These are phyloP conservation scores for Brachyopa scutellaris DNA, from an alignment of 2,888 invertebrate species.

Conservation along the genomic window DNA sequence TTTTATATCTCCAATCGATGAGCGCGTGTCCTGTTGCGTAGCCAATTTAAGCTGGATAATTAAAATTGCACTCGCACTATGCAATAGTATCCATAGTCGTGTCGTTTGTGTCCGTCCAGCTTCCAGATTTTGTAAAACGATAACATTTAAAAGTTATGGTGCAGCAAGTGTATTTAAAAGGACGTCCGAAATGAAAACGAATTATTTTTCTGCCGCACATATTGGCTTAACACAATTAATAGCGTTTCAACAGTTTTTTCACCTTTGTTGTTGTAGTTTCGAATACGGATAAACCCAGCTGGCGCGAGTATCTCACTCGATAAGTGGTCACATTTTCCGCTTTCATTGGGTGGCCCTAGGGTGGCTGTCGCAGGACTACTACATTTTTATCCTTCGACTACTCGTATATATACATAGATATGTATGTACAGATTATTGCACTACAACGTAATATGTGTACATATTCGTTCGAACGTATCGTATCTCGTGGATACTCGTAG, in stretches of 20 bases:
- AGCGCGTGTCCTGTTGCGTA: constrained; percentile 65
- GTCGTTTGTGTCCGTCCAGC: too few species aligned
- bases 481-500: neutral
- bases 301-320: constrained; percentile 25
- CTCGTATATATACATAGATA: too few species aligned
- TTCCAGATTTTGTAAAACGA: constrained; percentile 62
- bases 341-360: constrained; percentile 31
- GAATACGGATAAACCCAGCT: constrained; percentile 20
- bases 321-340: constrained; percentile 49
- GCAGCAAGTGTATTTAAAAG: constrained; percentile 59
- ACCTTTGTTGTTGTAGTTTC: constrained; percentile 1
- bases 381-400: too few species aligned
- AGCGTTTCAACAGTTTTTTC: constrained; percentile 37
- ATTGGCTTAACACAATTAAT: constrained; percentile 72
- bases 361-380: neutral
- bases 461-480: neutral
- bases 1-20: constrained; percentile 1
- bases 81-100: constrained; percentile 2
- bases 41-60: constrained; percentile 66
- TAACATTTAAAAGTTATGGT: constrained; percentile 69
- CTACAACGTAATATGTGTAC: too few species aligned
- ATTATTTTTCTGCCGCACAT: constrained; percentile 61
- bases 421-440: too few species aligned
- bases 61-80: constrained; percentile 46
- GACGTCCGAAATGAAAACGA: constrained; percentile 10